Percentiles rank a stretch among this genome's conserved stretches.
Conservation (phyloP, 2,113 vertebrate genomes). For the Dromiciops gliroides region DNA sequence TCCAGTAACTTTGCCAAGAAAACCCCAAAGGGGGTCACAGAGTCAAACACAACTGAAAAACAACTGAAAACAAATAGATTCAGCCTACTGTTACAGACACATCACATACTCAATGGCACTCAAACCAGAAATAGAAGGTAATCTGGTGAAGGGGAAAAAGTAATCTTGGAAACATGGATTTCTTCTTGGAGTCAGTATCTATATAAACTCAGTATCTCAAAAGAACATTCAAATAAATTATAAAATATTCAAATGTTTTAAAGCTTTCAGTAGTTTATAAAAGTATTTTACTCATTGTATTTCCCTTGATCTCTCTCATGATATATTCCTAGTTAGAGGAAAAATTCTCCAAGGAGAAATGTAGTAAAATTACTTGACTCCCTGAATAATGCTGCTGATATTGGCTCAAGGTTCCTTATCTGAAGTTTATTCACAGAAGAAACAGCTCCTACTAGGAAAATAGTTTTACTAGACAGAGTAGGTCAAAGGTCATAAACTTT, state of each 20-base stretch:
- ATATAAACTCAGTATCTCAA: background rate
- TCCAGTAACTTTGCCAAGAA: background rate
- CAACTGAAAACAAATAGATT: background rate
- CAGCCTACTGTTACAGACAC: background rate
- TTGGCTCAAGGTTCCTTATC: conserved; percentile 10
- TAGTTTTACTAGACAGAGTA: conserved; percentile 31
- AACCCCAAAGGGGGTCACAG: background rate
- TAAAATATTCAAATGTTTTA: conserved; percentile 62
- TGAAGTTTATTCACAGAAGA: conserved; percentile 60
- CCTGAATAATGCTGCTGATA: conserved; percentile 43
- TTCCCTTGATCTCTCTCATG: conserved; percentile 48
- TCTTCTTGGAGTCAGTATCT: background rate
- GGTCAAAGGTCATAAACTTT: conserved; percentile 67
- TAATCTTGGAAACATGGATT: background rate
- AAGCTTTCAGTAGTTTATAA: conserved; percentile 56
- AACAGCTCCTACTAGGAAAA: conserved; percentile 38
- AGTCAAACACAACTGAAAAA: background rate
- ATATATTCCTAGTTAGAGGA: background rate
- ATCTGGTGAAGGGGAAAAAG: background rate
- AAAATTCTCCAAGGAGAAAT: conserved; percentile 45
- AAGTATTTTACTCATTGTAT: conserved; percentile 61
- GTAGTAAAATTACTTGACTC: conserved; percentile 36
- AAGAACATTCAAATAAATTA: conserved; percentile 42
- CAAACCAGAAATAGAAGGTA: background rate
- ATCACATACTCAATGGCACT: background rate